Conservation (phyloP, 2,113 vertebrate genomes). For the Hyaena hyaena region DNA sequence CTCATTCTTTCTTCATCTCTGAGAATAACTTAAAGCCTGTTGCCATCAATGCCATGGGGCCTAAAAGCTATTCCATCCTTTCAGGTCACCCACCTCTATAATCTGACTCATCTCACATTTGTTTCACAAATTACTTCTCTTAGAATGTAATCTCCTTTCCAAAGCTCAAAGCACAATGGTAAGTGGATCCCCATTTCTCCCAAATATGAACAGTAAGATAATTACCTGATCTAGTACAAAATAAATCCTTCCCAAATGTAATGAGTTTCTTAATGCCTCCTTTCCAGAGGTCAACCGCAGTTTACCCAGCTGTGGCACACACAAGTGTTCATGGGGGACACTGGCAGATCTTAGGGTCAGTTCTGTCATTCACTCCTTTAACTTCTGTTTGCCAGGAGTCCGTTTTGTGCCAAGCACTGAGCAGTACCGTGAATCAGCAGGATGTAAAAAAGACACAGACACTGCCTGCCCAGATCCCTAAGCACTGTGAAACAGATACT, state of each 20-base stretch:
- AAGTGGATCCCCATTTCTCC: background rate
- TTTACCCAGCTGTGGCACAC: background rate
- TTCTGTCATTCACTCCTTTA: background rate
- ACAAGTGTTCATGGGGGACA: background rate
- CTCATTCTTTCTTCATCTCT: background rate
- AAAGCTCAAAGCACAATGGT: background rate
- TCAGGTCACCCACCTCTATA: background rate
- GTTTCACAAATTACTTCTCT: background rate
- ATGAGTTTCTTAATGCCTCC: background rate
- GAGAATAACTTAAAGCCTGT: background rate
- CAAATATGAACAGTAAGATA: background rate
- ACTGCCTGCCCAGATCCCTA: background rate
- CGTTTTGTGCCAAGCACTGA: background rate
- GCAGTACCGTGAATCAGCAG: background rate
- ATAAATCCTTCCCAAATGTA: background rate
- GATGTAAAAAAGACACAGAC: background rate
- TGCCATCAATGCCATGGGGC: background rate
- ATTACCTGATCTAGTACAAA: background rate
- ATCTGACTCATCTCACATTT: background rate
- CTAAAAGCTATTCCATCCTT: background rate
- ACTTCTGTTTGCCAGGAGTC: background rate
- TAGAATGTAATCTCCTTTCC: conserved; percentile 19
- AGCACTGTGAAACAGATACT: background rate
- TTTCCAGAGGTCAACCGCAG: background rate
- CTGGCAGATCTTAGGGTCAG: background rate